These are phyloP conservation scores for Chlorops oryzae DNA, from an alignment of 1,140 invertebrate genomes.

Conservation along the genomic window DNA sequence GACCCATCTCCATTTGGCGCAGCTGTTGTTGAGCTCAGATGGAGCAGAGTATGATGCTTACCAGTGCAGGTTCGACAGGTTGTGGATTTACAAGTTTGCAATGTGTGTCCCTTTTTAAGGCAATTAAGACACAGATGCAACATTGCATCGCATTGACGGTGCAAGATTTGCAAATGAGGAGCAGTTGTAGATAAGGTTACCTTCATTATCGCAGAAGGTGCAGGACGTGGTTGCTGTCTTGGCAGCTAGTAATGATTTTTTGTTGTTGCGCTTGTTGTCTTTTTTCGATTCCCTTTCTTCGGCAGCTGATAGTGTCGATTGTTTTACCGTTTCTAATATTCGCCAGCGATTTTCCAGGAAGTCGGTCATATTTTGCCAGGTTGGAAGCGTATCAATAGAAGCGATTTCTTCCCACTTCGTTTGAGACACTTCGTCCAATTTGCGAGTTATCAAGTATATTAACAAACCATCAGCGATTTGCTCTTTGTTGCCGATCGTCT, in stretches of 20 bases:
- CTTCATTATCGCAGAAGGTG: constrained; percentile 4
- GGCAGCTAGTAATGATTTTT: background rate
- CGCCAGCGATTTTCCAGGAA: background rate
- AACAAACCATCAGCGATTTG: constrained; percentile 1
- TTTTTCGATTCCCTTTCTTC: background rate
- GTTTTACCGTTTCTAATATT: background rate
- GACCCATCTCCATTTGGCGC: too few relatives aligned
- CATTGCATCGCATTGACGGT: background rate
- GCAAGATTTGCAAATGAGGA: background rate
- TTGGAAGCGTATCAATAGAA: background rate
- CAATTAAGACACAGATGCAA: constrained; percentile 8
- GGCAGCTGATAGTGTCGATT: background rate
- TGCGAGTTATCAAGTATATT: background rate
- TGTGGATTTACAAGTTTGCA: constrained; percentile 4
- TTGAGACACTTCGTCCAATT: background rate
- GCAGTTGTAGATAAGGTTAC: constrained; percentile 5
- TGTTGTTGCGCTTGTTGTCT: too few relatives aligned
- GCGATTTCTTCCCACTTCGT: constrained; percentile 5
- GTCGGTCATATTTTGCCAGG: background rate
- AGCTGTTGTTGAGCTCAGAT: too few relatives aligned
- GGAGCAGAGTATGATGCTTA: constrained; percentile 8
- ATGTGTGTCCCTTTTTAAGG: background rate
- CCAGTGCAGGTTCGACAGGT: background rate
- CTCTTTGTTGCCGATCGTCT: background rate
- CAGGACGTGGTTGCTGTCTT: background rate